These are phyloP conservation scores for Drosophila parabipectinata DNA, from an alignment of 1,140 invertebrate species.

Conservation along the genomic window DNA sequence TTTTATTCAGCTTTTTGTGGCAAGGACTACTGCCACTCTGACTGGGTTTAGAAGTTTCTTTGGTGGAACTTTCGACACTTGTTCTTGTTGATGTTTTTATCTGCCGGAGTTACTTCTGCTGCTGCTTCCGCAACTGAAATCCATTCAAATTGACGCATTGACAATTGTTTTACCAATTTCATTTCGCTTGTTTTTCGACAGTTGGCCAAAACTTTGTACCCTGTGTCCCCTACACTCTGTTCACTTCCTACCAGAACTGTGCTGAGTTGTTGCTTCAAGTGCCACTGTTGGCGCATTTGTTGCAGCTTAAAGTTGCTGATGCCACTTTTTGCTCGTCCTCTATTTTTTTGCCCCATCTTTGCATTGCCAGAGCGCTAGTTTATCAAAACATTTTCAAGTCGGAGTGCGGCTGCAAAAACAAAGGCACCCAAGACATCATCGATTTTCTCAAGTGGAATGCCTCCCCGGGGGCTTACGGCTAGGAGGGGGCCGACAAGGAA, in stretches of 20 bases:
- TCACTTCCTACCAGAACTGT: conserved; percentile 21
- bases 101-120: conserved; percentile 11
- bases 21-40: conserved; percentile 40
- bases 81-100: conserved; percentile 51
- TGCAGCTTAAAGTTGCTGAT: conserved; percentile 63
- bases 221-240: not conserved
- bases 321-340: conserved; percentile 9
- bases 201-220: conserved; percentile 41
- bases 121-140: conserved; percentile 41
- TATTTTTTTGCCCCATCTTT: conserved; percentile 21
- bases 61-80: conserved; percentile 32
- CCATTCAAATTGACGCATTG: conserved; percentile 76
- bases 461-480: not conserved
- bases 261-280: conserved; percentile 21
- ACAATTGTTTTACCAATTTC: conserved; percentile 78
- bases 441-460: conserved; percentile 67
- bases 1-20: conserved; percentile 6
- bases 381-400: conserved; percentile 81
- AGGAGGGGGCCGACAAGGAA: conserved; percentile 36
- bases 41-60: conserved; percentile 24
- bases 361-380: conserved; percentile 67
- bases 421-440: conserved; percentile 68
- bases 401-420: conserved; percentile 78
- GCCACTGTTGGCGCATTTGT: conserved; percentile 54
- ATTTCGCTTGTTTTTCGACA: conserved; percentile 64